Conservation (phyloP, 2,113 vertebrate genomes). For the Malurus alboscapulatus region DNA sequence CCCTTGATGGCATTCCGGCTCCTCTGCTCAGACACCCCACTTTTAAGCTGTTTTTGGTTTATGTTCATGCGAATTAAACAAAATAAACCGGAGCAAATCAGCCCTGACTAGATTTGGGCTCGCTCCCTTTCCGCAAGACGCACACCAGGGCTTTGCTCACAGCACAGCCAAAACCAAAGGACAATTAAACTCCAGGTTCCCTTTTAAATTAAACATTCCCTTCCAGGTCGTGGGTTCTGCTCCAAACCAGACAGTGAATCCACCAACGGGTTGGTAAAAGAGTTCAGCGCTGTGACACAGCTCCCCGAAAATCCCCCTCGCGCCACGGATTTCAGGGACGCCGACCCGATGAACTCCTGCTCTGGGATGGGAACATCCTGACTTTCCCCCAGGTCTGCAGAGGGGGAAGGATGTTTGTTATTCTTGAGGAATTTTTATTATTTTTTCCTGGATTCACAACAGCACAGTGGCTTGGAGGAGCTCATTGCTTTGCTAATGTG, state of each 20-base stretch:
- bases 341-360: not conserved
- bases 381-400: not conserved
- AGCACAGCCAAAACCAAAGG: constrained; percentile 27
- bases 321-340: fast-evolving
- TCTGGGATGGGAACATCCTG: not conserved
- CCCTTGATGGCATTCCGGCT: not conserved
- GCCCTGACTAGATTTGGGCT: not conserved
- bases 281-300: not conserved
- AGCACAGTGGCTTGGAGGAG: not conserved
- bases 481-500: constrained; percentile 50
- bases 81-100: constrained; percentile 6
- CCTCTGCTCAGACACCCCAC: not conserved
- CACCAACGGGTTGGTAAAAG: not conserved
- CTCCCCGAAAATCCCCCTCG: not conserved
- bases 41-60: not conserved
- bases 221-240: not conserved
- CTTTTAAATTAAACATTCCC: not conserved
- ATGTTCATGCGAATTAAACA: not conserved
- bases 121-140: not conserved
- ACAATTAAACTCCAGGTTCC: constrained; percentile 24
- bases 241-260: constrained; percentile 22
- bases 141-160: not conserved
- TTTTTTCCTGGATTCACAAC: not conserved
- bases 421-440: not conserved
- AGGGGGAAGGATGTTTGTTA: not conserved